Evolutionary conservation across 2,888 invertebrate species (phyloP).

Genomic region (Noctua pronuba): DNA sequence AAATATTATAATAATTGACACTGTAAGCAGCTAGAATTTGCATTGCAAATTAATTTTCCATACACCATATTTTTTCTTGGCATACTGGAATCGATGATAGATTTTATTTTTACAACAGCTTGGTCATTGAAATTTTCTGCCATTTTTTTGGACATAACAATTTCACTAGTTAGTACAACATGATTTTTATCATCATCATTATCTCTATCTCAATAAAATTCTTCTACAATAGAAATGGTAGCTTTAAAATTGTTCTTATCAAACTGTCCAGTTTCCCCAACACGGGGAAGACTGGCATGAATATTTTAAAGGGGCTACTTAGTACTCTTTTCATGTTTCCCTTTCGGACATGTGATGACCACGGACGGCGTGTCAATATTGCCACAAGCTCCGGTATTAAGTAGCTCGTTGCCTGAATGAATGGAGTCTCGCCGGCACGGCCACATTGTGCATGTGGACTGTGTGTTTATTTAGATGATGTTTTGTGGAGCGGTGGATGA

Average conservation of each 20-base stretch:
- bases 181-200: constrained; percentile 56
- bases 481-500: constrained; percentile 61
- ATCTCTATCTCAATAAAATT: background rate
- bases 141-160: constrained; percentile 58
- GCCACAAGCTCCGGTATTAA: constrained; percentile 84
- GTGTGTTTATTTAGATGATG: constrained; percentile 77
- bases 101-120: constrained; percentile 8
- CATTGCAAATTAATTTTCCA: constrained; percentile 23
- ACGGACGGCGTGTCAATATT: constrained; percentile 85
- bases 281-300: constrained; percentile 59
- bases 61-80: constrained; percentile 15
- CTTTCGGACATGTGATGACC: constrained; percentile 87
- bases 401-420: constrained; percentile 85
- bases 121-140: background rate
- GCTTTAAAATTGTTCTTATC: constrained; percentile 16
- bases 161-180: constrained; percentile 64
- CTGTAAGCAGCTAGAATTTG: constrained; percentile 26
- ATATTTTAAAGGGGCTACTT: constrained; percentile 78
- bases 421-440: constrained; percentile 79
- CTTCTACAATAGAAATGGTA: background rate
- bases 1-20: constrained; percentile 45
- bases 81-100: background rate
- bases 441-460: constrained; percentile 71
- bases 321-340: constrained; percentile 76
- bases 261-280: constrained; percentile 38